Percentiles rank a stretch among this genome's conserved stretches.
Conservation (phyloP, 2,888 invertebrate genomes). For the Pogonocherus hispidulus region DNA sequence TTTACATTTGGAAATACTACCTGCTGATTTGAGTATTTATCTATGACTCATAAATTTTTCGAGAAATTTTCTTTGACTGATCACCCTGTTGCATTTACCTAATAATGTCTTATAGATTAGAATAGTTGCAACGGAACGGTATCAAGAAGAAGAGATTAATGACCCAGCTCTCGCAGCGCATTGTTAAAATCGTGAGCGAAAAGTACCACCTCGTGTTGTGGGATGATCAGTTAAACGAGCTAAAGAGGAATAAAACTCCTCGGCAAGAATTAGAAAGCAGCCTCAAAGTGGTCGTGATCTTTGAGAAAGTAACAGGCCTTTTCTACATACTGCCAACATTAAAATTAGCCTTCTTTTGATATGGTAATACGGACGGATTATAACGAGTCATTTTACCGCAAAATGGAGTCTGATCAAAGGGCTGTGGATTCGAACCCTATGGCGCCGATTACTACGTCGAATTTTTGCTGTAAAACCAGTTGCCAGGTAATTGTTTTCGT, state of each 20-base stretch:
- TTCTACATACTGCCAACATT: constrained; percentile 11
- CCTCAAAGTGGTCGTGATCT: constrained; percentile 42
- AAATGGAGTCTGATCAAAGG: not conserved
- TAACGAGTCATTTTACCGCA: not conserved
- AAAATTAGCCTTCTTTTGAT: constrained; percentile 18
- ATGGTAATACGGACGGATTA: constrained; percentile 11
- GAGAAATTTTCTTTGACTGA: no score
- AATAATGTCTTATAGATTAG: constrained; percentile 12
- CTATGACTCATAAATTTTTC: no score
- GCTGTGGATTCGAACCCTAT: not conserved
- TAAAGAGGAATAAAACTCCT: constrained; percentile 19
- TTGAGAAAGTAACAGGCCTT: constrained; percentile 47
- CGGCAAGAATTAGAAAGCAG: constrained; percentile 50
- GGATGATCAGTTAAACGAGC: constrained; percentile 37
- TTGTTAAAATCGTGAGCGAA: constrained; percentile 42
- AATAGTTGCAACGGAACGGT: constrained; percentile 7
- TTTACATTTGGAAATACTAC: no score
- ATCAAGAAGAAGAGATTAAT: constrained; percentile 11
- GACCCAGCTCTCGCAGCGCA: not conserved
- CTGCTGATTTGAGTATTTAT: no score
- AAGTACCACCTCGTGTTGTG: constrained; percentile 44
- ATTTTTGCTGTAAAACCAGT: not conserved
- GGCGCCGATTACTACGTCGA: not conserved
- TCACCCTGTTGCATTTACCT: not conserved
- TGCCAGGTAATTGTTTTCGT: not conserved